Base-by-base conservation (phyloP, 2,888 invertebrate genomes). In the Nomada ruficornis region DNA sequence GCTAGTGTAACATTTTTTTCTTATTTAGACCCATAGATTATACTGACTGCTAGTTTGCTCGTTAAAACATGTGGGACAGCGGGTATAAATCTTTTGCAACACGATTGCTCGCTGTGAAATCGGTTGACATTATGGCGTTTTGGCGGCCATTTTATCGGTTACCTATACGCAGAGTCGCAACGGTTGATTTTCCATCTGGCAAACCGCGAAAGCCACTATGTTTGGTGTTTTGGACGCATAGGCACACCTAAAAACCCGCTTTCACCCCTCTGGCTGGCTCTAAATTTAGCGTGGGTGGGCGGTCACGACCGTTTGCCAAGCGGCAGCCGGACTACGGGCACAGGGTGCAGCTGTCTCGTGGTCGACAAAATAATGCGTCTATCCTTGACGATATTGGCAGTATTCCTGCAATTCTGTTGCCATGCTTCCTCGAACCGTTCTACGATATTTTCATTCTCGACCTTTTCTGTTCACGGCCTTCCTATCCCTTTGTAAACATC, bases 271-370 rank as follows among this genome's bases (percentile, higher is more conserved):
- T 69, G 81, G 75, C 77, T 81, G 85, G 20, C 82, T 89, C 92
- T 92, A 92, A 92, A 92, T 92, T 91, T 92, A 92, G 90, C 89
- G 91, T 92, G 90, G 91, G 92, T 92, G 91, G 91, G 90, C 90
- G 91, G 86, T 80, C 84, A 84, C 87, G 80, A 87, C 83, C 88
- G 90, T 87, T 91, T 89, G 91, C 90, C 91, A 83, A 77, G 60
- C 80, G 89, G 89, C 81, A 89, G 89, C 88, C 89, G 83, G 88
- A 85, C 86, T 78, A 86, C 87, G 88, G 36, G 86, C 50, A 88
- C 87, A 81, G 88, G 85, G 88, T 89, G 87, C 90, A 91, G 89
- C 89, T 90, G 91, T 88, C 86, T 84, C 84, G 80, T 81, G 73
- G 85, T 62, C 85, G 77, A 84, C 82, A 81, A 89, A 88, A 90